Evolutionary conservation across 2,797 vertebrate species (phyloP).

Genomic region (Pangasius larnaudii): DNA sequence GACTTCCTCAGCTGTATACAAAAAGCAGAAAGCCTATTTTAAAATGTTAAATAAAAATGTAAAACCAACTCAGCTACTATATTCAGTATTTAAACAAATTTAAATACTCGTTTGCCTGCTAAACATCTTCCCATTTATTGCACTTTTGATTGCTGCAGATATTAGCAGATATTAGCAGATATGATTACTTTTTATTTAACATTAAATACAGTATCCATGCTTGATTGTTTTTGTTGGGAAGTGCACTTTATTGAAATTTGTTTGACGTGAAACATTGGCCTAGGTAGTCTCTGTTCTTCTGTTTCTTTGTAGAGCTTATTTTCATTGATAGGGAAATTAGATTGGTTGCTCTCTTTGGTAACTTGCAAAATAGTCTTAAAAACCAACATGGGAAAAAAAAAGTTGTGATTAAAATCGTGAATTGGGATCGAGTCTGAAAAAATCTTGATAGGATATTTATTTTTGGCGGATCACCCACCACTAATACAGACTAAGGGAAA

Average conservation of each 20-base stretch:
- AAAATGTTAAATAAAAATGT: background rate
- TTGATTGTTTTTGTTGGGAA: too few species aligned
- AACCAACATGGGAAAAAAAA: background rate
- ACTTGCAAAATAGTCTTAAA: background rate
- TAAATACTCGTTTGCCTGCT: background rate
- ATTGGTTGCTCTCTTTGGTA: background rate
- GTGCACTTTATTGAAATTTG: background rate
- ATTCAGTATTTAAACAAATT: background rate
- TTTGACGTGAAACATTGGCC: background rate
- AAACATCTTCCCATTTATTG: background rate
- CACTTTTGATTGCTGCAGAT: background rate
- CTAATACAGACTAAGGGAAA: background rate
- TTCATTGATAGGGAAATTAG: background rate
- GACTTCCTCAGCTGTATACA: background rate
- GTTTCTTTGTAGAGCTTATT: background rate
- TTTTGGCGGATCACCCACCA: background rate
- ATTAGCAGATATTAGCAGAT: too few species aligned
- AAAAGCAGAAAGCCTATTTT: background rate
- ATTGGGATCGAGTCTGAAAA: background rate
- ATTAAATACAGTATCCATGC: too few species aligned
- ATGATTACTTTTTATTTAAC: too few species aligned
- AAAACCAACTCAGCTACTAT: background rate
- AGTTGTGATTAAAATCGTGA: background rate
- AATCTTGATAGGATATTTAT: background rate
- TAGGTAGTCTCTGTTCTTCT: background rate